These are phyloP conservation scores for Strongylocentrotus purpuratus DNA, from an alignment of 35 echinoderm and acorn worm genomes.

Conservation along the genomic window DNA sequence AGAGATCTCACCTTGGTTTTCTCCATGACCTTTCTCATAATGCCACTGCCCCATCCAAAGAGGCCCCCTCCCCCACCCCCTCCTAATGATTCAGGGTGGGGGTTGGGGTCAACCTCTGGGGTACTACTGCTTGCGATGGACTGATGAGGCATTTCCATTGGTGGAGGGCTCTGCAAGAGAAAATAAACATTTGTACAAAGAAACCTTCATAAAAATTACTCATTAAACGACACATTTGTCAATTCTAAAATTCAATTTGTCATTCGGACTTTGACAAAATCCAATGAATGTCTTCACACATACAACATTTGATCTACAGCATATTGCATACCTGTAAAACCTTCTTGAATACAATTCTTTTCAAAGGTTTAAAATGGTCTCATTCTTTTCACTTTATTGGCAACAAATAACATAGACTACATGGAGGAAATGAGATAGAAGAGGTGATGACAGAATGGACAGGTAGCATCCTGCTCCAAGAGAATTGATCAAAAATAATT, in stretches of 20 bases:
- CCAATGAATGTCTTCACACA: too few relatives aligned
- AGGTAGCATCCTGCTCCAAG: background rate
- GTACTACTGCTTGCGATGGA: background rate
- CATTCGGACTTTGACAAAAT: too few relatives aligned
- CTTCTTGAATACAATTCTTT: too few relatives aligned
- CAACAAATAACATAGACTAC: too few relatives aligned
- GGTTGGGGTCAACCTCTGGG: background rate
- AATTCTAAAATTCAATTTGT: too few relatives aligned
- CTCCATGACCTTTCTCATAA: constrained; percentile 91
- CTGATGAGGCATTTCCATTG: constrained; percentile 11
- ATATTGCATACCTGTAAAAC: too few relatives aligned
- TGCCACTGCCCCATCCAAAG: constrained; percentile 77
- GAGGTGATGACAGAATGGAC: too few relatives aligned
- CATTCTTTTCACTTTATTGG: too few relatives aligned
- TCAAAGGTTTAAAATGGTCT: too few relatives aligned
- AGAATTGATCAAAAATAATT: background rate
- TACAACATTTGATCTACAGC: too few relatives aligned
- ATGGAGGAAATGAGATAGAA: too few relatives aligned
- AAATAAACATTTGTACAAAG: background rate
- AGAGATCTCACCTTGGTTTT: constrained; percentile 87
- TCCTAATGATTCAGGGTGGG: background rate
- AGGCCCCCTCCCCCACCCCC: constrained; percentile 59
- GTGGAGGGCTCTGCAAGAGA: constrained; percentile 25
- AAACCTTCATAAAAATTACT: background rate
- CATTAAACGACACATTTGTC: background rate